Base-by-base conservation (phyloP, 2,797 vertebrate genomes). In the Moxostoma hubbsi region DNA sequence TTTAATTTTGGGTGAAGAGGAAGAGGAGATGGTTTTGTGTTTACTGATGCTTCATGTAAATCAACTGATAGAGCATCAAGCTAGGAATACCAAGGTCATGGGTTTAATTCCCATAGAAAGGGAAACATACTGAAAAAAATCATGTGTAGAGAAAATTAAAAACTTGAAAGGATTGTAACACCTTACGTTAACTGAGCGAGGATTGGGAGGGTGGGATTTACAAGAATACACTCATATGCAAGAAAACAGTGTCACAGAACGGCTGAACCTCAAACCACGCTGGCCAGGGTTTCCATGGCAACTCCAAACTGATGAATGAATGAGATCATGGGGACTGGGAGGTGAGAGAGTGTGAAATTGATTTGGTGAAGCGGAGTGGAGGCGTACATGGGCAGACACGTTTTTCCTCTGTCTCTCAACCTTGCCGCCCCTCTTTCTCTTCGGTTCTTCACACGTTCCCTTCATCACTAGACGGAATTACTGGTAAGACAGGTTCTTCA, bases 281-380 rank as follows among this genome's bases (percentile, higher is more conserved):
- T 85, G 53, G 2, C 92, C 89, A 7, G 86, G 86, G 96, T 98
- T 97, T 90, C 96, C 92, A 96, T 97, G 94, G 95, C 90, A 92
- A 97, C 93, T 85, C 91, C 89, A 95, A 96, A 93, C 92, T 93
- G 88, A 93, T 97, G 97, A 98, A 97, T 96, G 95, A 96, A 93
- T 95, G 93, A 94, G 95, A 95, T 95, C 93, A 92, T 92, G 90
- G 91, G 90, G 90, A 90, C 89, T 89, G 89, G 92, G 95, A 95
- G 93, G 95, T 94, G 95, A 94, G 92, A 88, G 93, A 96, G 95
- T 97, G 96, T 97, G 95, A 98, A 96, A 97, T 96, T 95, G 95
- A 95, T 97, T 97, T 93, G 90, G 90, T 91, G 91, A 93, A 90
- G 88, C 91, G 89, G 90, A 93, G 89, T 90, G 78, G 91, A 90